phyloP scores from a whole-genome alignment of 2,888 invertebrate species.

The Zelleria hepariella region DNA sequence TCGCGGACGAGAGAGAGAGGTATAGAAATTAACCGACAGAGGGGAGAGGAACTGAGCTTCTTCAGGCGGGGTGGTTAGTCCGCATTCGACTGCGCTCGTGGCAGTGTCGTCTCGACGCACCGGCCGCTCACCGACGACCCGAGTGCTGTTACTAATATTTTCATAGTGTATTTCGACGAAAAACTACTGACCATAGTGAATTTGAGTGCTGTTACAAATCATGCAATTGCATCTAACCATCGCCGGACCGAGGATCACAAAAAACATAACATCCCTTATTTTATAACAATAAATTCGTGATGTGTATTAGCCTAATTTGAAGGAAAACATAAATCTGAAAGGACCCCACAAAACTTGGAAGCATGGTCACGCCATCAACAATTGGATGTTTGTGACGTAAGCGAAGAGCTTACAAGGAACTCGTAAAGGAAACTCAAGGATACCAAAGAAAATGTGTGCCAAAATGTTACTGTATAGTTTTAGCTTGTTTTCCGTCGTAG shows the following conservation, averaged over 20 bases:
- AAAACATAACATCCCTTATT: background rate
- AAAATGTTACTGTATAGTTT: slow-evolving; percentile 70
- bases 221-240: background rate
- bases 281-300: slow-evolving; percentile 1
- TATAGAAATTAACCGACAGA: slow-evolving; percentile 65
- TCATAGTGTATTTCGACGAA: slow-evolving; percentile 32
- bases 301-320: background rate
- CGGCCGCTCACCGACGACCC: slow-evolving; percentile 37
- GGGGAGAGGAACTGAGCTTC: slow-evolving; percentile 68
- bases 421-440: slow-evolving; percentile 38
- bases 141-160: slow-evolving; percentile 52
- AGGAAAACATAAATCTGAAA: background rate
- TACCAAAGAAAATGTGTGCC: slow-evolving; percentile 72
- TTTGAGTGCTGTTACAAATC: background rate
- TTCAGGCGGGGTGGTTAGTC: slow-evolving; percentile 70
- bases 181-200: background rate
- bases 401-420: slow-evolving; percentile 38
- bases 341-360: background rate
- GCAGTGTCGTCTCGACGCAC: slow-evolving; percentile 34
- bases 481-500: slow-evolving; percentile 54
- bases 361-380: slow-evolving; percentile 19
- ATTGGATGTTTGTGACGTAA: slow-evolving; percentile 49
- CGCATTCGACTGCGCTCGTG: slow-evolving; percentile 64
- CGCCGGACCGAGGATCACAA: background rate
- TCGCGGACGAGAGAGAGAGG: slow-evolving; percentile 50